Conservation (phyloP, 2,113 vertebrate genomes). For the Tor tambroides region DNA sequence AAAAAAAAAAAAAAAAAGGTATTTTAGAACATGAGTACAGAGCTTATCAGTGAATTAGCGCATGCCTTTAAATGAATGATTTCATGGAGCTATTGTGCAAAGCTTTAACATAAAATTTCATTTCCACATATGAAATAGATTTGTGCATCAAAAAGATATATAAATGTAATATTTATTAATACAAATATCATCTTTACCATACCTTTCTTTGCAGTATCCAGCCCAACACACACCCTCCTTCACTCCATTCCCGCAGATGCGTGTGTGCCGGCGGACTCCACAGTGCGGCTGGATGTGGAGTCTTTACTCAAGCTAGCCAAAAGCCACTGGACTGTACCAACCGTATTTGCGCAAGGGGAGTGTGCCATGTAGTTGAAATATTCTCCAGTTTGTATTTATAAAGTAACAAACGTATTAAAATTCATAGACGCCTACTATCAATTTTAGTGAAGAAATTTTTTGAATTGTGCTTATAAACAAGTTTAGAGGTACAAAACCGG, state of each 20-base stretch:
- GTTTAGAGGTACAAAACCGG: not conserved
- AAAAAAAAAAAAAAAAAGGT: too few relatives aligned
- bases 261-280: not conserved
- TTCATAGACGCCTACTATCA: accelerated
- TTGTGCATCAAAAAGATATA: not conserved
- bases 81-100: not conserved
- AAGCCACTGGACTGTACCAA: slow-evolving; percentile 53
- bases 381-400: not conserved
- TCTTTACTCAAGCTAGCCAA: slow-evolving; percentile 27
- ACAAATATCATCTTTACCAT: not conserved
- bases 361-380: not conserved
- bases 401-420: not conserved
- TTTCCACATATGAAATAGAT: not conserved
- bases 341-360: not conserved
- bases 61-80: not conserved
- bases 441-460: accelerated
- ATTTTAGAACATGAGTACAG: not conserved
- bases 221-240: slow-evolving; percentile 3
- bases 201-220: slow-evolving; percentile 32
- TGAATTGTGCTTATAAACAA: not conserved
- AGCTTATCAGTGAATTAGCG: not conserved
- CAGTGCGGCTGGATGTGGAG: slow-evolving; percentile 24
- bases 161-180: not conserved
- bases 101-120: not conserved
- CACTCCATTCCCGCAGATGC: slow-evolving; percentile 46